Base-by-base conservation (phyloP, 2,113 vertebrate genomes). In the Aptenodytes forsteri region DNA sequence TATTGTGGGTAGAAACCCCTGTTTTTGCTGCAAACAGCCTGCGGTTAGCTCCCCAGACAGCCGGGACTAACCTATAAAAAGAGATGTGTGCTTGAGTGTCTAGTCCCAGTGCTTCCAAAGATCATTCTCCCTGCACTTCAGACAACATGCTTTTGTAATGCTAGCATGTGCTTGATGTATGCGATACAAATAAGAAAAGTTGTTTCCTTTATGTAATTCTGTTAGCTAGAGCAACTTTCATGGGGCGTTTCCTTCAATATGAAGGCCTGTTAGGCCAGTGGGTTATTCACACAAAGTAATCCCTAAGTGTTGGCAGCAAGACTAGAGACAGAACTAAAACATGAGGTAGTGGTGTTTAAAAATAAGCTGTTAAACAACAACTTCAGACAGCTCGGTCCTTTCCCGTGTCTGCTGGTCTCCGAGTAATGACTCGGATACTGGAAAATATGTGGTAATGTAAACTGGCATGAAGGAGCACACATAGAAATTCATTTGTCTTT, bases 381-480 rank as follows among this genome's bases (percentile, higher is more conserved):
- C 70, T 90, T 92, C 38, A 85, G 84, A 76, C 36, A 54, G 22
- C 34, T 71, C 47, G 50, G 9, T 80, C 75, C 42, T 92, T 94
- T 79, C 11, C 61, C 50, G 40, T 82, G 56, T 55, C 64, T 73
- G 10, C 50, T 89, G 32, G 50, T 83, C 59, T 92, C 76, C 3
- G 6, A 96, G 47, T 75, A 81, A 75, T 67, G 61, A 52, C 19
- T 85, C 70, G 64, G 82, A 79, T 76, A 40, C 40, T 91, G 66
- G 91, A 95, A 94, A 95, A 82, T 93, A 93, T 46, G 52, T 76
- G 40, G 34, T 75, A 91, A 75, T 78, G 8, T 90, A 91, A 93
- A 87, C 78, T n/a, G 44, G 73, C 26, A 71, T 34, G 42, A 77
- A 82, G 42, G 4, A 84, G 22, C 46, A 87, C 14, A 38, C 0